These are phyloP conservation scores for Oncopeltus fasciatus DNA, from an alignment of 1,140 invertebrate species.

Conservation along the genomic window DNA sequence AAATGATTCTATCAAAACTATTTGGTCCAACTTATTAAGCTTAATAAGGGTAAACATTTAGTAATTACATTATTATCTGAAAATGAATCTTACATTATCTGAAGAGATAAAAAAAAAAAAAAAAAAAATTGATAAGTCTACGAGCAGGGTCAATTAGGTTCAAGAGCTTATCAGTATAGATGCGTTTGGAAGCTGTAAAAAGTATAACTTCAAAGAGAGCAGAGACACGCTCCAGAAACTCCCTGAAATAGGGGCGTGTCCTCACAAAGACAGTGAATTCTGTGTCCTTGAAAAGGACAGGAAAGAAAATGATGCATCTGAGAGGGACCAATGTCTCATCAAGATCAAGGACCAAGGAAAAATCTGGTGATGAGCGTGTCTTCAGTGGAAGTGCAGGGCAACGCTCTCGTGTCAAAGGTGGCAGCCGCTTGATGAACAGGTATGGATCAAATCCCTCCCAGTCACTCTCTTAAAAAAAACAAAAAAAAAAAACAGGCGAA, in stretches of 20 bases:
- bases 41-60: too few species aligned
- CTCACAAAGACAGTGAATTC: constrained; percentile 49
- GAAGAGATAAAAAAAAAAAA: constrained; percentile 4
- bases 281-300: constrained; percentile 83
- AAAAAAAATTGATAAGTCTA: constrained; percentile 59
- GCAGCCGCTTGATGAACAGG: constrained; percentile 81
- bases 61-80: too few species aligned
- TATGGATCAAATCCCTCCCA: constrained; percentile 78
- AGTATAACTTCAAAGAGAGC: constrained; percentile 86
- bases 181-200: constrained; percentile 89
- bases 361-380: constrained; percentile 83
- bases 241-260: constrained; percentile 76
- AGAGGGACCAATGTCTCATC: constrained; percentile 93
- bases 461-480: too few species aligned
- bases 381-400: constrained; percentile 84
- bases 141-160: constrained; percentile 83
- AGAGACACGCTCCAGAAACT: constrained; percentile 84
- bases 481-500: too few species aligned
- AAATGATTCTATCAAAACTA: too few species aligned
- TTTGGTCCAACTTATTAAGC: too few species aligned
- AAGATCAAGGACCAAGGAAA: constrained; percentile 77
- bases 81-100: too few species aligned
- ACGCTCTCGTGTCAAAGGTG: constrained; percentile 71
- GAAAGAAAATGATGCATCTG: constrained; percentile 85
- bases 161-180: constrained; percentile 88